Percentiles rank a stretch among this genome's conserved stretches.
These are phyloP conservation scores for Siderastrea radians DNA, from an alignment of 92 coral and sea anemone species.

Conservation along the genomic window DNA sequence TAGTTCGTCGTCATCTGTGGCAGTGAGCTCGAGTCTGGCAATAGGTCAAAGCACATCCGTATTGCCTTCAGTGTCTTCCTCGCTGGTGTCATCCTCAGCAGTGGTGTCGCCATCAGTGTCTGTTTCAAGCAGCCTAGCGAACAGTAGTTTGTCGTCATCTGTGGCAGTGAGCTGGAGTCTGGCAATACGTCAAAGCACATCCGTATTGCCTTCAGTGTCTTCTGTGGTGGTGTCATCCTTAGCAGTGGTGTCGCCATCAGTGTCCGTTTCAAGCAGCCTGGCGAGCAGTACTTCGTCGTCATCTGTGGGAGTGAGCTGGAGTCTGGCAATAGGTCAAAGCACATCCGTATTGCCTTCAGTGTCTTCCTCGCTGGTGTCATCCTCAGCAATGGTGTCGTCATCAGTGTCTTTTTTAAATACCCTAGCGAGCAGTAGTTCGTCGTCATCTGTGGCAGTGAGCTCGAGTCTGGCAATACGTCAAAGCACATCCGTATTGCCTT, in stretches of 20 bases:
- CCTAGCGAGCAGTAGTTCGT: not conserved
- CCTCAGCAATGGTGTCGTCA: slow-evolving; percentile 10
- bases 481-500: not conserved
- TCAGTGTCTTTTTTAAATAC: not conserved
- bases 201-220: no score
- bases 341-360: not conserved
- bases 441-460: slow-evolving; percentile 2
- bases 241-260: not conserved
- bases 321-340: not conserved
- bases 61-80: no score
- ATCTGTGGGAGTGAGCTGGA: not conserved
- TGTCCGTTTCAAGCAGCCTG: not conserved
- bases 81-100: no score
- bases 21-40: no score
- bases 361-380: not conserved
- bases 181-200: no score
- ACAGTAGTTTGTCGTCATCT: no score
- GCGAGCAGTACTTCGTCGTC: not conserved
- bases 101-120: no score
- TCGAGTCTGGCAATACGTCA: not conserved
- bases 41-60: no score
- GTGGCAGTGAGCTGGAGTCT: no score
- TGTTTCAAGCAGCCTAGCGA: no score
- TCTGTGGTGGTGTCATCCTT: not conserved
- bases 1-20: no score